Evolutionary conservation across 1,140 invertebrate species (phyloP), one percentile per base, ranked within the genome.

Genomic region (Pseudachorutes palmiensis): DNA sequence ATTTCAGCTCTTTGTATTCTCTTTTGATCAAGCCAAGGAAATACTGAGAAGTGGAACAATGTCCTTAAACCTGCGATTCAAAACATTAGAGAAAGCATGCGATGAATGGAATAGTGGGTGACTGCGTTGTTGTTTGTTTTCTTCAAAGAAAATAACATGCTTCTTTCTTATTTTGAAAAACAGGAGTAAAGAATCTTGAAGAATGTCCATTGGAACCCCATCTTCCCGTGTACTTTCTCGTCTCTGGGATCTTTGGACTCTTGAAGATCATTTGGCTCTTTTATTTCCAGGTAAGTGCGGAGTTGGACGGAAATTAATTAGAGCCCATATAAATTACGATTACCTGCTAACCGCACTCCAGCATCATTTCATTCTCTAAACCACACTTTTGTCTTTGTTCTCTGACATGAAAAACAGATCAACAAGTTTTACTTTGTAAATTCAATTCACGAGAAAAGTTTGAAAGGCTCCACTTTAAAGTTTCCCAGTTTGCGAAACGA

Each of bases 221-320:
- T 62, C 87, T 92, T 62, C 88, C 89, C 0, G 83, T 91, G 16
- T 92, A 92, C 77, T 87, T 92, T 84, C 82, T 91, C 41, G 88
- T 91, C 12, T 88, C 88, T 0, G 90, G 90, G 0, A 82, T 81
- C 5, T 82, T 89, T 28, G 88, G 89, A 0, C 81, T 84, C 1
- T 77, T 87, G 0, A 85, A 87, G 70, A 86, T 90, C 78, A 79
- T 85, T 14, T 84, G 87, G 81, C 78, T 85, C 24, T 78, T 90
- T 12, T 90, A 86, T 80, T 81, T 82, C n/a, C 66, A 67, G 60
- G 66, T 67, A 41, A 48, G 33, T 29, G 5, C 19, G 19, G 36
- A 41, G 19, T n/a, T n/a, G n/a, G n/a, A n/a, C n/a, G n/a, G n/a
- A n/a, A n/a, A n/a, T n/a, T n/a, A n/a, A n/a, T n/a, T n/a, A n/a